These are phyloP conservation scores for Indicator maculatus DNA, from an alignment of 2,113 vertebrate species.

Conservation along the genomic window DNA sequence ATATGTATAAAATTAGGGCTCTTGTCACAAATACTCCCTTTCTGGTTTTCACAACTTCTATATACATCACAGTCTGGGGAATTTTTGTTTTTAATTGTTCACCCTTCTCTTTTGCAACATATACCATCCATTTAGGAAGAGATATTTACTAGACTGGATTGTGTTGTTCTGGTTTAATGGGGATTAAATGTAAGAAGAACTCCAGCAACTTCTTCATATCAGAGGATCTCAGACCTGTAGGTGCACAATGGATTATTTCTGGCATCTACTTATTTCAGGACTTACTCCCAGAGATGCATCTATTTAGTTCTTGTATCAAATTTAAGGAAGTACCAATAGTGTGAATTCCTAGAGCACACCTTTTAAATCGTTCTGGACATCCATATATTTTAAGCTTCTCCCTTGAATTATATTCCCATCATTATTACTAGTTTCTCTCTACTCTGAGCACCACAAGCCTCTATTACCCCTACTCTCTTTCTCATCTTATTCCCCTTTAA, in stretches of 20 bases:
- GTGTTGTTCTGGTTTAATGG: neutral
- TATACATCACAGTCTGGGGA: neutral
- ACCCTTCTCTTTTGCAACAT: neutral
- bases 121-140: neutral
- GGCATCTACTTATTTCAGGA: neutral
- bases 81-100: neutral
- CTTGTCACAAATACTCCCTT: neutral
- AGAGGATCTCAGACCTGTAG: neutral
- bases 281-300: neutral
- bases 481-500: neutral
- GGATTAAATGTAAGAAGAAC: neutral
- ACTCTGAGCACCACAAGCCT: neutral
- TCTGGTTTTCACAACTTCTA: neutral
- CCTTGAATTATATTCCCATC: neutral
- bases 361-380: neutral
- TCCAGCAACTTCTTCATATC: neutral
- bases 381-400: neutral
- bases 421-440: neutral
- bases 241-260: neutral
- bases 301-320: neutral
- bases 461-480: neutral
- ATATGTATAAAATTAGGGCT: neutral
- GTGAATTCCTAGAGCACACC: neutral
- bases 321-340: neutral
- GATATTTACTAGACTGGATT: rapidly evolving